phyloP scores from a whole-genome alignment of 2,888 invertebrate genomes.

The Cephalotes varians region DNA sequence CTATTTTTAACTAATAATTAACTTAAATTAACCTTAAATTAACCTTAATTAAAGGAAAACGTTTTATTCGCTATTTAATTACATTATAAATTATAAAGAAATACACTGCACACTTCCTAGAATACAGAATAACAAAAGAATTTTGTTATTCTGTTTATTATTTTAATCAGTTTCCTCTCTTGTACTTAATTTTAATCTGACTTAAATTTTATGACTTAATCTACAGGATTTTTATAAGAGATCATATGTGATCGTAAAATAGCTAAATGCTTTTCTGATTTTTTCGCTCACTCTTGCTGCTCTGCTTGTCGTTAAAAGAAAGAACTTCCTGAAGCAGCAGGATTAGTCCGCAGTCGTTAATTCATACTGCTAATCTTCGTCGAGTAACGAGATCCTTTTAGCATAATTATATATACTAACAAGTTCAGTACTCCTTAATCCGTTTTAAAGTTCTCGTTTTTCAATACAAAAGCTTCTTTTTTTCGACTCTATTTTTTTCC shows the following conservation, averaged over 20 bases:
- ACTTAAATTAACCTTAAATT: too few species aligned
- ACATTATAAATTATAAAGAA: not conserved
- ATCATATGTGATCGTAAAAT: slow-evolving; percentile 7
- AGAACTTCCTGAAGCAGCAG: not conserved
- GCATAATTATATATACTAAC: slow-evolving; percentile 23
- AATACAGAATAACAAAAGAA: too few species aligned
- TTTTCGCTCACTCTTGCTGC: not conserved
- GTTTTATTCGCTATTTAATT: not conserved
- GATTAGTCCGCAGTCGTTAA: slow-evolving; percentile 6
- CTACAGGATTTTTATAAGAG: not conserved
- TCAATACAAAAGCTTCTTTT: not conserved
- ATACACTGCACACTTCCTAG: not conserved
- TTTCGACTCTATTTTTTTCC: not conserved
- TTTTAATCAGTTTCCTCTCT: not conserved
- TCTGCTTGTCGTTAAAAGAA: not conserved
- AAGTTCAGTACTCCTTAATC: slow-evolving; percentile 1
- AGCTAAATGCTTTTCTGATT: not conserved
- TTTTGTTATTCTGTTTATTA: not conserved
- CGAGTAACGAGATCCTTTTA: slow-evolving; percentile 24
- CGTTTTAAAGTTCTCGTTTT: slow-evolving; percentile 1
- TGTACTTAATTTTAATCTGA: not conserved
- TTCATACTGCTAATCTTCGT: slow-evolving; percentile 1
- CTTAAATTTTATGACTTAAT: too few species aligned
- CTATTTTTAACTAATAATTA: not conserved
- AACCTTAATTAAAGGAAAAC: slow-evolving; percentile 5